These are phyloP conservation scores for Agrilus biguttatus DNA, from an alignment of 2,888 invertebrate species.

Conservation along the genomic window DNA sequence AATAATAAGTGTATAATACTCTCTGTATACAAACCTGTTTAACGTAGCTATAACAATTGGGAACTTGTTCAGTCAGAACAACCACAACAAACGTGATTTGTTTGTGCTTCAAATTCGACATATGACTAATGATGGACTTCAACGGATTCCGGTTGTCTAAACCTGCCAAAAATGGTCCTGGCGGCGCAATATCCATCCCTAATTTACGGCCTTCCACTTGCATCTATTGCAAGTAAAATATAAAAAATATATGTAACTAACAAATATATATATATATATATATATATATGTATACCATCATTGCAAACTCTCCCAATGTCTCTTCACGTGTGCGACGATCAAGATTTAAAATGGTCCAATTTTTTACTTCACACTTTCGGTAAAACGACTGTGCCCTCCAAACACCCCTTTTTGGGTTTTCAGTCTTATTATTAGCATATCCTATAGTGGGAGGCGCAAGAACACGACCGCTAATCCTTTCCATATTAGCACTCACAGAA, in stretches of 20 bases:
- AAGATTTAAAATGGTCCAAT: conserved; percentile 36
- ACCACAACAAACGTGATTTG: conserved; percentile 43
- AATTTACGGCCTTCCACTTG: conserved; percentile 6
- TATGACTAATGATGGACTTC: too few species aligned
- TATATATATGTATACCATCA: conserved; percentile 15
- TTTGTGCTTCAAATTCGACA: conserved; percentile 1
- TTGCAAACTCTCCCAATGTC: conserved; percentile 16
- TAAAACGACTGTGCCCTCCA: conserved; percentile 31
- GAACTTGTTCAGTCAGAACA: conserved; percentile 37
- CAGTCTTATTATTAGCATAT: conserved; percentile 35
- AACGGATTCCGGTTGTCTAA: too few species aligned
- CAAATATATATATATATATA: too few species aligned
- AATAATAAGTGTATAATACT: too few species aligned
- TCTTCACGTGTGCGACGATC: conserved; percentile 16
- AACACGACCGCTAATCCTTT: conserved; percentile 62
- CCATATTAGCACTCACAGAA: conserved; percentile 57
- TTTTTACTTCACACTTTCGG: conserved; percentile 19
- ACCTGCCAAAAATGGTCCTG: conserved; percentile 2
- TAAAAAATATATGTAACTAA: not conserved
- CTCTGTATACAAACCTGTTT: conserved; percentile 8
- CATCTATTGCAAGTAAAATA: conserved; percentile 3
- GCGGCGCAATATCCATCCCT: conserved; percentile 14
- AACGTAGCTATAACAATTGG: conserved; percentile 12
- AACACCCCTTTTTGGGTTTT: conserved; percentile 27
- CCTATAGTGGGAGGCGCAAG: conserved; percentile 60